A percentile compares a stretch with the other conserved stretches of the same genome.
Conservation (phyloP, 2,888 invertebrate species). For the Temnothorax rugatulus region DNA sequence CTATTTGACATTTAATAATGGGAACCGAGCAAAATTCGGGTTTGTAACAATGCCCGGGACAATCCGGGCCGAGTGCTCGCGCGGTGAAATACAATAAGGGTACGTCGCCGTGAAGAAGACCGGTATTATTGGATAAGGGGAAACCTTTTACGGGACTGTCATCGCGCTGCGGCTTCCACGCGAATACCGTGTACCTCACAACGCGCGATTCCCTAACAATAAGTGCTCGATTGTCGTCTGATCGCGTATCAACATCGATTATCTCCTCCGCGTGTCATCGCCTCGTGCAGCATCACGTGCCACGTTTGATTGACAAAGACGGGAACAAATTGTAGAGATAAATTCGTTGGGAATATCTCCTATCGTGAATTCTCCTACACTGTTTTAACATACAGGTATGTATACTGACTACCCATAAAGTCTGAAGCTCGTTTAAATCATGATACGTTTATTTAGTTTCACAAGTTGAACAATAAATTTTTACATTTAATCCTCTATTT, state of each 20-base stretch:
- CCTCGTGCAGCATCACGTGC: background rate
- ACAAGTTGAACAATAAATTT: background rate
- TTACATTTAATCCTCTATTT: background rate
- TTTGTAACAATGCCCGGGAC: slow-evolving; percentile 56
- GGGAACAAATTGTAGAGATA: background rate
- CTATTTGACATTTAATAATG: slow-evolving; percentile 40
- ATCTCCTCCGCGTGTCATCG: slow-evolving; percentile 11
- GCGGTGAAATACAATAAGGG: slow-evolving; percentile 66
- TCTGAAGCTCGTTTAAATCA: background rate
- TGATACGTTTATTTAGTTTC: background rate
- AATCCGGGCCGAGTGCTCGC: slow-evolving; percentile 57
- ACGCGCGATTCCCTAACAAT: slow-evolving; percentile 12
- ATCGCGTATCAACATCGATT: slow-evolving; percentile 39
- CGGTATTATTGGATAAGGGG: slow-evolving; percentile 75
- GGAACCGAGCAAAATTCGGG: slow-evolving; percentile 25
- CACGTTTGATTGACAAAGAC: slow-evolving; percentile 19
- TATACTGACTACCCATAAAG: background rate
- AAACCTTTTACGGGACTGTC: slow-evolving; percentile 75
- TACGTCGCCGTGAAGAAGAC: slow-evolving; percentile 39
- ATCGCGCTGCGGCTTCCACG: slow-evolving; percentile 67
- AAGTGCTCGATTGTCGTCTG: slow-evolving; percentile 27
- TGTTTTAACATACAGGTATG: slow-evolving; percentile 3
- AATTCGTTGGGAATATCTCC: background rate
- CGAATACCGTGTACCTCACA: background rate
- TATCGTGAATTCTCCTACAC: background rate